Evolutionary conservation across 1,140 invertebrate species (phyloP), one percentile per base, ranked within the genome.

Genomic region (Drosophila truncata): DNA sequence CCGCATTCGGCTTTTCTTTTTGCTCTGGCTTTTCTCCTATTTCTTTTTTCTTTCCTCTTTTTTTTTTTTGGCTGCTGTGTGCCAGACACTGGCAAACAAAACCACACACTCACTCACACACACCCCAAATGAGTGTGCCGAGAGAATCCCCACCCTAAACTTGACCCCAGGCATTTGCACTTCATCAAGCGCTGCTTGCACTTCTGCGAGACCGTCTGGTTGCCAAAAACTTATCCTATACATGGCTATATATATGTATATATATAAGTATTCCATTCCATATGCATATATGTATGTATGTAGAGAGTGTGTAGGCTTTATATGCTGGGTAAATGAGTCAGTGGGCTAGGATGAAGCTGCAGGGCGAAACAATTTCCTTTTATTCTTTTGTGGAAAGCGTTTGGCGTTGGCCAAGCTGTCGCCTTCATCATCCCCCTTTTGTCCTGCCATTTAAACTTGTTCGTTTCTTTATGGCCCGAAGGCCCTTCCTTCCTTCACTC

Each of bases 141-240:
- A 61, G 67, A 71, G 57, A 44, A 72, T 82, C 66, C 61, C 80
- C 83, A 76, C 71, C 72, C 85, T 85, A 88, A 90, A 90, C 86
- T 90, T 90, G 85, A 90, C 86, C 85, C 78, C 75, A 91, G 70
- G 82, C 75, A 90, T 91, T 90, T 90, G 82, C 86, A 90, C 85
- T 90, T 91, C 86, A 90, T 90, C 85, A 91, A 85, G 78, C 66
- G 44, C 37, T 74, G 78, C 73, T 63, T 81, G 76, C 64, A 81
- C 74, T 61, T 55, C 70, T 67, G 60, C 79, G 49, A 55, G 52
- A 49, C 49, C 69, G 57, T 61, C 77, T 81, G 78, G 74, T 80
- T 50, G 58, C 82, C 65, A 64, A 79, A 78, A 82, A 84, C 52
- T 72, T 72, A 65, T 70, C 42, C 42, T 31, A 50, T 70, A 75